phyloP scores from a whole-genome alignment of 2,113 vertebrate genomes.

The Neopipo cinnamomea region DNA sequence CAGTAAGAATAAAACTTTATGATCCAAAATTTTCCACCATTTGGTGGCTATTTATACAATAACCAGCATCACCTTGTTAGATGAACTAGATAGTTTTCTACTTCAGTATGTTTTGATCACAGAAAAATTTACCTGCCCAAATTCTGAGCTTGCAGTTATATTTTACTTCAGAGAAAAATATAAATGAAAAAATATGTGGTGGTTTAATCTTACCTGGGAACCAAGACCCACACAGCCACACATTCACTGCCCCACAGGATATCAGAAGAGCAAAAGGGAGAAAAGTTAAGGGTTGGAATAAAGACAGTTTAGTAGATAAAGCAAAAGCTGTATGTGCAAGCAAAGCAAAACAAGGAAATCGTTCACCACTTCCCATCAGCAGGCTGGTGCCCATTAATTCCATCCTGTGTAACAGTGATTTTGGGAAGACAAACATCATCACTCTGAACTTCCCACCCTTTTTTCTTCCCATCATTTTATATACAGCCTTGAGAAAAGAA shows the following conservation, averaged over 20 bases:
- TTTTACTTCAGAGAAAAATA: not conserved
- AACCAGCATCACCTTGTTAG: not conserved
- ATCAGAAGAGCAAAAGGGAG: not conserved
- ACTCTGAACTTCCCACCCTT: not conserved
- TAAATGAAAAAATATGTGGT: not conserved
- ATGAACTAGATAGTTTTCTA: not conserved
- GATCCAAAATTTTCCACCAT: not conserved
- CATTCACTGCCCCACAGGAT: not conserved
- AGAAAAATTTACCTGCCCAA: not conserved
- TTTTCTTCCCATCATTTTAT: not conserved
- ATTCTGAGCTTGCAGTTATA: not conserved
- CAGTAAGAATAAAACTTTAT: not conserved
- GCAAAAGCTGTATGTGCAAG: not conserved
- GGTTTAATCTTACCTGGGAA: not conserved
- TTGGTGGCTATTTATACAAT: not conserved
- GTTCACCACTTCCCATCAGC: not conserved
- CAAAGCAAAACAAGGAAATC: not conserved
- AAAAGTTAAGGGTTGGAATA: not conserved
- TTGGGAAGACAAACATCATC: not conserved
- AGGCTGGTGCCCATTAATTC: not conserved
- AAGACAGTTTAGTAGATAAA: not conserved
- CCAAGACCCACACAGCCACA: not conserved
- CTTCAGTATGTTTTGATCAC: not conserved
- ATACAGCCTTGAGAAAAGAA: not conserved
- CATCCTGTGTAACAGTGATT: not conserved